Percentiles rank a stretch among this genome's conserved stretches.
phyloP scores from a whole-genome alignment of 2,797 vertebrate genomes.

The Sciurus vulgaris region DNA sequence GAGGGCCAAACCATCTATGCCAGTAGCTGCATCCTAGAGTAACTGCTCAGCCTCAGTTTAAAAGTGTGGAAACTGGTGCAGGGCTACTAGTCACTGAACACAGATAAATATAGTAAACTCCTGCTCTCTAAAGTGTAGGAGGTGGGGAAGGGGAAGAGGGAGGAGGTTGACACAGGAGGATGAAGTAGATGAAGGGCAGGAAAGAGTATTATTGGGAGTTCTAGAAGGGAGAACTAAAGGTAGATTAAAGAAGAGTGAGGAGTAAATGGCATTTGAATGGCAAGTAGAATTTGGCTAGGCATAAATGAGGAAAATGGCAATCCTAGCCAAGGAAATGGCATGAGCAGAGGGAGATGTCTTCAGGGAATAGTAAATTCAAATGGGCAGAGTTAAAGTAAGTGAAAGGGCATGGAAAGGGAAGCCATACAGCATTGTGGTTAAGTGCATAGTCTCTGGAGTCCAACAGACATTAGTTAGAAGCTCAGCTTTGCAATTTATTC shows the following conservation, averaged over 20 bases:
- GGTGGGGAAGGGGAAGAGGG: slow-evolving; percentile 9
- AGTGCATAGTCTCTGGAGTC: slow-evolving; percentile 47
- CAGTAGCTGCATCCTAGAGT: background rate
- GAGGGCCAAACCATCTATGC: background rate
- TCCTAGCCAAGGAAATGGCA: slow-evolving; percentile 49
- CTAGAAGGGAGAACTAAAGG: slow-evolving; percentile 1
- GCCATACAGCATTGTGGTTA: background rate
- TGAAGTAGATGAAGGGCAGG: slow-evolving; percentile 25
- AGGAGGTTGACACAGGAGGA: slow-evolving; percentile 39
- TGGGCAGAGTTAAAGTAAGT: slow-evolving; percentile 19
- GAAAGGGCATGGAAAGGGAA: slow-evolving; percentile 28
- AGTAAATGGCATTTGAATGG: slow-evolving; percentile 34
- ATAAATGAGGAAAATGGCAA: slow-evolving; percentile 36
- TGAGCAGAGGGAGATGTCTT: slow-evolving; percentile 15
- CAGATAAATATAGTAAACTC: slow-evolving; percentile 50
- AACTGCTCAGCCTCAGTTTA: background rate
- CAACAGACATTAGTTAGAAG: background rate
- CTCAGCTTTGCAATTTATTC: slow-evolving; percentile 19
- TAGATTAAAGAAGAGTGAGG: slow-evolving; percentile 31
- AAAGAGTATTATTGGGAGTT: slow-evolving; percentile 31
- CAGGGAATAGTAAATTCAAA: slow-evolving; percentile 36
- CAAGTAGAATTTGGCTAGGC: slow-evolving; percentile 23
- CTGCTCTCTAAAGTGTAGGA: slow-evolving; percentile 17
- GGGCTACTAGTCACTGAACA: slow-evolving; percentile 38
- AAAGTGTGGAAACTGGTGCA: slow-evolving; percentile 61